phyloP scores from a whole-genome alignment of 2,113 vertebrate species.

The Sciurus niger region DNA sequence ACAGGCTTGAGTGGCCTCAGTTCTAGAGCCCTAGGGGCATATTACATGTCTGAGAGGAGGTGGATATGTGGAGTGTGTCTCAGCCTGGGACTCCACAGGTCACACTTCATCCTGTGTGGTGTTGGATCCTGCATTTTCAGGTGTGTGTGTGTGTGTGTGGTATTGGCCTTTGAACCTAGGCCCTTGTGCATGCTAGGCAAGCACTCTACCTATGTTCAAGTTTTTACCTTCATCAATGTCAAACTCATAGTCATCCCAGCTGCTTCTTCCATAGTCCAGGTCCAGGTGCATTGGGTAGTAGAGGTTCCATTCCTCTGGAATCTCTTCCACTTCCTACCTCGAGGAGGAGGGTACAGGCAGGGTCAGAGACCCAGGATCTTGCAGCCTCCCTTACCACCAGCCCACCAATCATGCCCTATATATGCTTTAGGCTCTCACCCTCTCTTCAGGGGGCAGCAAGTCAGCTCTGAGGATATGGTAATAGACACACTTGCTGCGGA shows the following conservation, averaged over 20 bases:
- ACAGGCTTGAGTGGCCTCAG: neutral
- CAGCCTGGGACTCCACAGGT: neutral
- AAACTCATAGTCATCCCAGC: constrained; percentile 91
- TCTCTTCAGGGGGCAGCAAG: constrained; percentile 86
- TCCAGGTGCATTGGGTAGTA: constrained; percentile 92
- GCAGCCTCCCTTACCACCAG: neutral
- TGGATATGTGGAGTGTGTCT: neutral
- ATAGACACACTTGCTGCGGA: constrained; percentile 90
- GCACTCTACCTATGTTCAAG: neutral
- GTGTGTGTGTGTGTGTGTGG: no score
- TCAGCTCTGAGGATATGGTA: constrained; percentile 95
- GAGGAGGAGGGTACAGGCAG: neutral
- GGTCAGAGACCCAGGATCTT: neutral
- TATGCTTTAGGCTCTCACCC: constrained; percentile 82
- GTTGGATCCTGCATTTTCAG: neutral
- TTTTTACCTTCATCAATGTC: constrained; percentile 91
- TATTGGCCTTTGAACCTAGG: no score
- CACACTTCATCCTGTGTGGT: neutral
- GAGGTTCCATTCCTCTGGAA: constrained; percentile 92
- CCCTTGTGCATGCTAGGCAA: no score
- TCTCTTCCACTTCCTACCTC: constrained; percentile 87
- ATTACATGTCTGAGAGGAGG: no score
- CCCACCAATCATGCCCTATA: rapidly evolving
- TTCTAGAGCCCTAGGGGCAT: neutral
- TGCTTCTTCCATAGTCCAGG: constrained; percentile 89